Conservation (phyloP, 2,797 vertebrate species). For the Pseudochirops cupreus region DNA sequence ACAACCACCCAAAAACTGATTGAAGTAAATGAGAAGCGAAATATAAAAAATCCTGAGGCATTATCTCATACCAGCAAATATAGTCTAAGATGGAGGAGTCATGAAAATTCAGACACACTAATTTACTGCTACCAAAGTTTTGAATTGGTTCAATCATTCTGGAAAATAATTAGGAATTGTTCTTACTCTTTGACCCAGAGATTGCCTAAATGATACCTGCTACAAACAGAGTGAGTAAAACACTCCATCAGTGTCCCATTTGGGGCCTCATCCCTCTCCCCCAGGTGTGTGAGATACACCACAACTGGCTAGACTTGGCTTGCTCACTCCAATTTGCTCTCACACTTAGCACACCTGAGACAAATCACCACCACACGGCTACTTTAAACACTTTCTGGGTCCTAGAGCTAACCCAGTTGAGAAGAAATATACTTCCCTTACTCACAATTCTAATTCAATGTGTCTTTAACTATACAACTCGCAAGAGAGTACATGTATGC, state of each 20-base stretch:
- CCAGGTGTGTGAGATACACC: neutral
- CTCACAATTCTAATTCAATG: neutral
- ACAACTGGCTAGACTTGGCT: neutral
- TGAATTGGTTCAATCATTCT: neutral
- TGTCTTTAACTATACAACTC: neutral
- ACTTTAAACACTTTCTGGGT: neutral
- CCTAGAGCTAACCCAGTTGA: neutral
- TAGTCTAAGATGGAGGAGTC: neutral
- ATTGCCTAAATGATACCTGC: neutral
- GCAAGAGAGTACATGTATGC: neutral
- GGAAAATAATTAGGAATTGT: neutral
- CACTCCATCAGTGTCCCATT: neutral
- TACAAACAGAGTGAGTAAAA: neutral
- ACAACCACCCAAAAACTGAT: neutral
- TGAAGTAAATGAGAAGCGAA: neutral
- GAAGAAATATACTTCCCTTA: neutral
- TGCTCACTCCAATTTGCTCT: neutral
- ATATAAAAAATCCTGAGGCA: neutral
- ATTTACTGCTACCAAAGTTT: neutral
- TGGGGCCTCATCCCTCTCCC: neutral
- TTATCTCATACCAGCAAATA: neutral
- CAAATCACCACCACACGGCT: neutral
- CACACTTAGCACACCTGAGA: neutral
- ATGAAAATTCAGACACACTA: neutral
- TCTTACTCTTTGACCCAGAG: neutral